Evolutionary conservation across 2,113 vertebrate species (phyloP).

Genomic region (Scophthalmus maximus): DNA sequence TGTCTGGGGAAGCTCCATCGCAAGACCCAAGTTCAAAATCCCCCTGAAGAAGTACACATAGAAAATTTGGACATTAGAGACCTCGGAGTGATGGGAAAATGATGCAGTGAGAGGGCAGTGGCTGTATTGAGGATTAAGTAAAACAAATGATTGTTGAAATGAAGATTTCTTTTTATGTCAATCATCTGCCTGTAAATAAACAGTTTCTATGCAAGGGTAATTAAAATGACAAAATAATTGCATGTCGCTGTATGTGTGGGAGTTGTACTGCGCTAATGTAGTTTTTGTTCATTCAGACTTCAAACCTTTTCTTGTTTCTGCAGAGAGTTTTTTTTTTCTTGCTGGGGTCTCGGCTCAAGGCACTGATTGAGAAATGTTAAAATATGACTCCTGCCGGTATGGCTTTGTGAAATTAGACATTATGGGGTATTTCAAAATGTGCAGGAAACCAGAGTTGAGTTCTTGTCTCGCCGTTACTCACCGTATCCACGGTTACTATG

Average conservation of each 20-base stretch:
- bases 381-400: slow-evolving; percentile 43
- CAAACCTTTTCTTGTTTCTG: too few species aligned
- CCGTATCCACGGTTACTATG: slow-evolving; percentile 43
- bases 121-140: slow-evolving; percentile 2
- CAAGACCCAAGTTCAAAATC: slow-evolving; percentile 26
- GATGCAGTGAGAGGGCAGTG: not conserved
- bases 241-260: too few species aligned
- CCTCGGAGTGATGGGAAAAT: slow-evolving; percentile 3
- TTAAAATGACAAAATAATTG: not conserved
- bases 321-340: too few species aligned
- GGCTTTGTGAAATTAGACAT: slow-evolving; percentile 6
- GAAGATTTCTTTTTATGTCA: not conserved
- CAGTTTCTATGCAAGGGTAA: not conserved
- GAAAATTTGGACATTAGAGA: slow-evolving; percentile 38
- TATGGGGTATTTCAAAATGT: too few species aligned
- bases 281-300: not conserved
- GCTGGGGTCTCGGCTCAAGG: not conserved
- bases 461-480: slow-evolving; percentile 11
- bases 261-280: too few species aligned
- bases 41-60: slow-evolving; percentile 25
- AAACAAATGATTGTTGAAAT: not conserved
- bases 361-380: too few species aligned
- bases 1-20: slow-evolving; percentile 31
- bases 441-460: slow-evolving; percentile 21
- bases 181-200: too few species aligned